phyloP scores from a whole-genome alignment of 2,797 vertebrate species.

The Semotilus atromaculatus region DNA sequence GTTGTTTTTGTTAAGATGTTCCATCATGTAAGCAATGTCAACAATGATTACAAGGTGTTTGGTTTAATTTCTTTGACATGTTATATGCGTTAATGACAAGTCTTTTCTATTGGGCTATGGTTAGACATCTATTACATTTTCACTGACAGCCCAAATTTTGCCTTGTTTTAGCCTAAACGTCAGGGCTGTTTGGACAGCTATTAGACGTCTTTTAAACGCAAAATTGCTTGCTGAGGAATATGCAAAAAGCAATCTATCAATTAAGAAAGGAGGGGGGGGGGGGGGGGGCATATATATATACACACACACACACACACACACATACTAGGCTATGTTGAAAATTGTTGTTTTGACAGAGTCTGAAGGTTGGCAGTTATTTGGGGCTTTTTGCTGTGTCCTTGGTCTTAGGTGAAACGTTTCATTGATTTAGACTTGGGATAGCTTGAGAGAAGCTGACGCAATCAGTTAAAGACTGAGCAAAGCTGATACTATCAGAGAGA shows the following conservation, averaged over 20 bases:
- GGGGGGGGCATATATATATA: too few relatives aligned
- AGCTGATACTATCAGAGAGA: slow-evolving; percentile 41
- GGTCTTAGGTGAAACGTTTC: slow-evolving; percentile 44
- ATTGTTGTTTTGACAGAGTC: slow-evolving; percentile 4
- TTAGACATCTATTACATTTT: too few relatives aligned
- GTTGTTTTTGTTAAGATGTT: too few relatives aligned
- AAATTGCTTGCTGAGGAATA: not conserved
- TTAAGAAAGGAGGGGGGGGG: not conserved
- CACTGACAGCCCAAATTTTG: too few relatives aligned
- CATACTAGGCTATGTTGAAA: not conserved
- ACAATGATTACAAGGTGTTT: too few relatives aligned
- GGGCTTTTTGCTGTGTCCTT: slow-evolving; percentile 30
- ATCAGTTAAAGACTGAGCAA: slow-evolving; percentile 41
- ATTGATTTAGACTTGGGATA: slow-evolving; percentile 40
- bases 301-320: not conserved
- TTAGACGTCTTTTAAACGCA: too few relatives aligned
- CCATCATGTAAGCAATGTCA: too few relatives aligned
- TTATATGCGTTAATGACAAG: too few relatives aligned
- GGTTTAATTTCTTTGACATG: too few relatives aligned
- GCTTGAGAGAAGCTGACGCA: slow-evolving; percentile 38
- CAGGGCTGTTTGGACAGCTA: too few relatives aligned
- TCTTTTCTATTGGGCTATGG: too few relatives aligned
- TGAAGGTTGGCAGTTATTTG: slow-evolving; percentile 30
- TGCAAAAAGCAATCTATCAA: not conserved
- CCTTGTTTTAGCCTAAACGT: too few relatives aligned